These are phyloP conservation scores for Drosophila watanabei DNA, from an alignment of 1,140 invertebrate genomes.

Conservation along the genomic window DNA sequence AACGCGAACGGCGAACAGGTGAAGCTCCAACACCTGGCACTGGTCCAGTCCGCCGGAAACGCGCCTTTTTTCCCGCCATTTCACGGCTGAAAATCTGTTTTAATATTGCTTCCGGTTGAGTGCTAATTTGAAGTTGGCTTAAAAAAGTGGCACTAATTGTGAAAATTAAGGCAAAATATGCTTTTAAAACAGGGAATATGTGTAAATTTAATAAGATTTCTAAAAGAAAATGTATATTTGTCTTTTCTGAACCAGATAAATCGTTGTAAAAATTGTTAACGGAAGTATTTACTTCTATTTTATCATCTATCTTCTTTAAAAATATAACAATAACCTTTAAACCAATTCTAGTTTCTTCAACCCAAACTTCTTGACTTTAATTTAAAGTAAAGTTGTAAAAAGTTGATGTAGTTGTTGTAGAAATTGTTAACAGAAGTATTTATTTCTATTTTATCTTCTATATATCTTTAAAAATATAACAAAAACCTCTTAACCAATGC, in stretches of 20 bases:
- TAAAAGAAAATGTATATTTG: no score
- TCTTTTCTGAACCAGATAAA: background rate
- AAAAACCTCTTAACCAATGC: background rate
- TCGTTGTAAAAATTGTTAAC: background rate
- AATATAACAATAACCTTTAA: no score
- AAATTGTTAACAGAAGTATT: no score
- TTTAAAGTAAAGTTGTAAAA: no score
- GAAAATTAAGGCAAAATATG: background rate
- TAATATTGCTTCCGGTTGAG: conserved; percentile 6
- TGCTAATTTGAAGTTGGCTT: background rate
- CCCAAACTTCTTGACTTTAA: no score
- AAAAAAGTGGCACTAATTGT: background rate
- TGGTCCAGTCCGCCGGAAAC: conserved; percentile 17
- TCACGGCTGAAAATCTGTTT: conserved; percentile 6
- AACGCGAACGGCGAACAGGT: conserved; percentile 29
- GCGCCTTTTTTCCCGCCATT: conserved; percentile 29
- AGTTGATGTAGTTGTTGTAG: no score
- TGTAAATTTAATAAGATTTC: background rate
- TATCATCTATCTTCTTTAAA: background rate
- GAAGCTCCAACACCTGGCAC: conserved; percentile 9
- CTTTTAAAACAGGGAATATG: background rate
- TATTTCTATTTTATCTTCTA: background rate
- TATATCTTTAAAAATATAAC: background rate
- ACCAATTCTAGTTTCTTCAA: background rate
- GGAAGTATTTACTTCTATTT: background rate